Evolutionary conservation across 2,888 invertebrate species (phyloP).

Genomic region (Pachycephus smyrnensis): DNA sequence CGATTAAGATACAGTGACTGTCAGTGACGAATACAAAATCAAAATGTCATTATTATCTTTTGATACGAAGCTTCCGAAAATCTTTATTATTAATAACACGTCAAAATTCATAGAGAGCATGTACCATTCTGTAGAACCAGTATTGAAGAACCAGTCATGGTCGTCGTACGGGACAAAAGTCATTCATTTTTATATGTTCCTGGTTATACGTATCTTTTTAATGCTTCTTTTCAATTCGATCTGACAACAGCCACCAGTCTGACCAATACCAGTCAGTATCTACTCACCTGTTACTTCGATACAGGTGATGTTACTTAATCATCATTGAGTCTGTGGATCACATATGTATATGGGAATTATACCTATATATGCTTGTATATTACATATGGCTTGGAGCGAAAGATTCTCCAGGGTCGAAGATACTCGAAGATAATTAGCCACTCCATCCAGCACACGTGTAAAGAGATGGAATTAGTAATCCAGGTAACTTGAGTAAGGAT

Average conservation of each 20-base stretch:
- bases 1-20: not conserved
- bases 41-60: not conserved
- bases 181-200: not conserved
- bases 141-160: not conserved
- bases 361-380: not conserved
- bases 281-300: not conserved
- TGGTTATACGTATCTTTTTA: not conserved
- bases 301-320: not conserved
- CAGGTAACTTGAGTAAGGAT: not conserved
- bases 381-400: not conserved
- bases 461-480: not conserved
- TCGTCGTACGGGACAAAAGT: not conserved
- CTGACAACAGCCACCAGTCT: not conserved
- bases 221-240: not conserved
- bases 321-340: not conserved
- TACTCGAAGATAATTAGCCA: not conserved
- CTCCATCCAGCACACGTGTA: not conserved
- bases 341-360: not conserved
- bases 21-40: not conserved
- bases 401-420: not conserved
- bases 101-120: not conserved
- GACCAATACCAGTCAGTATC: not conserved
- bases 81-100: not conserved
- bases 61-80: not conserved
- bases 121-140: not conserved